These are phyloP conservation scores for Characodon lateralis DNA, from an alignment of 2,797 vertebrate genomes.

Conservation along the genomic window DNA sequence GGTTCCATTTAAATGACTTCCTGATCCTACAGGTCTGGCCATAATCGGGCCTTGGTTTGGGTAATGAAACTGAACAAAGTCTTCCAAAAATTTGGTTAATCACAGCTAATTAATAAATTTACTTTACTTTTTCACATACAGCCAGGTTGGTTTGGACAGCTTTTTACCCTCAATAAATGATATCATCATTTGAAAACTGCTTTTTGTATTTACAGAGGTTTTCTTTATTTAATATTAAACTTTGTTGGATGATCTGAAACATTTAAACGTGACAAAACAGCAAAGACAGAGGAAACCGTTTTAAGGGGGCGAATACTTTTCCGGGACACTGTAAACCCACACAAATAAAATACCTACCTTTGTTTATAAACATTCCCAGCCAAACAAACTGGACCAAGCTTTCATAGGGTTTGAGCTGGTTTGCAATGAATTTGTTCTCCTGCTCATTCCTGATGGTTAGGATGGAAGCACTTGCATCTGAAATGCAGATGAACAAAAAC, in stretches of 20 bases:
- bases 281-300: neutral
- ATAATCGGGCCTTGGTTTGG: too few species aligned
- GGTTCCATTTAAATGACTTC: too few species aligned
- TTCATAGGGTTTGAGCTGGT: slow-evolving; percentile 84
- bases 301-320: neutral
- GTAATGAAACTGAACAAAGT: too few species aligned
- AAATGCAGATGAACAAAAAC: slow-evolving; percentile 21
- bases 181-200: neutral
- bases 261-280: neutral
- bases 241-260: neutral
- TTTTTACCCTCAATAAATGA: neutral
- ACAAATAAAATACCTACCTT: slow-evolving; percentile 74
- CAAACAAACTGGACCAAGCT: slow-evolving; percentile 88
- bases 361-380: slow-evolving; percentile 85
- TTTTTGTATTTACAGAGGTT: neutral
- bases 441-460: slow-evolving; percentile 86
- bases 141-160: neutral
- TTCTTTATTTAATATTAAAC: neutral
- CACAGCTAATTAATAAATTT: too few species aligned
- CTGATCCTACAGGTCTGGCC: too few species aligned
- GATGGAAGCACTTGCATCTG: slow-evolving; percentile 85
- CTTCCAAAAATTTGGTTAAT: too few species aligned
- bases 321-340: neutral
- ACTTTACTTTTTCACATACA: too few species aligned
- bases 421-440: slow-evolving; percentile 89